Evolutionary conservation across 2,113 vertebrate species (phyloP), one percentile per base, ranked within the genome.

Genomic region (Hemibagrus wyckioides): DNA sequence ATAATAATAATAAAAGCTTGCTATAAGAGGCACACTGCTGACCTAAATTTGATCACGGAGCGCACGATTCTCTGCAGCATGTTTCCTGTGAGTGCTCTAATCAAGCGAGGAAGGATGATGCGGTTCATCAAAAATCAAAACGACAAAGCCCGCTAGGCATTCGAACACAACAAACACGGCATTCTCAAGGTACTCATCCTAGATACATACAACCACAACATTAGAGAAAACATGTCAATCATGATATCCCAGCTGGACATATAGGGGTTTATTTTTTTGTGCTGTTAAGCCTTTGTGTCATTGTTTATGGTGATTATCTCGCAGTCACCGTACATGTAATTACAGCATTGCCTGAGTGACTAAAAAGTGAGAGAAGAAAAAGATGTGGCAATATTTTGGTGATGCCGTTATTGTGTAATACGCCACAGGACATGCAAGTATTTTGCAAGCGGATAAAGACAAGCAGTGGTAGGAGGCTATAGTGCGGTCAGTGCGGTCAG

Each of bases 121-220:
- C 65, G 61, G 48, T 67, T 88, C 63, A 84, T 88, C 54, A 86
- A 63, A 81, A 85, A 75, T 85, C 69, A 84, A 83, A 48, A 85
- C 56, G 30, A 88, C 33, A 84, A 84, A 65, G 52, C 63, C 83
- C 41, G 30, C 65, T 80, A 65, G 83, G 83, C 84, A 86, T 75
- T 69, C 41, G 28, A 80, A 77, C 67, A 65, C 23, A 87, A 84
- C 79, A 88, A 84, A 84, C 71, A 15, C 25, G 4, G 52, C 83
- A 71, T 88, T 86, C 82, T 86, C 76, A 75, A 36, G 75, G 63
- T 84, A 86, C 41, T 82, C 80, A 80, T 56, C 82, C 61, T 48
- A 90, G 39, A 86, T 73, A 80, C 48, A 83, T 75, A 57, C 65
- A 65, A 73, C 59, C 44, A 44, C 25, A 41, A 56, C 41, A 21